Conservation (phyloP, 2,888 invertebrate genomes). For the Scotopteryx bipunctaria region DNA sequence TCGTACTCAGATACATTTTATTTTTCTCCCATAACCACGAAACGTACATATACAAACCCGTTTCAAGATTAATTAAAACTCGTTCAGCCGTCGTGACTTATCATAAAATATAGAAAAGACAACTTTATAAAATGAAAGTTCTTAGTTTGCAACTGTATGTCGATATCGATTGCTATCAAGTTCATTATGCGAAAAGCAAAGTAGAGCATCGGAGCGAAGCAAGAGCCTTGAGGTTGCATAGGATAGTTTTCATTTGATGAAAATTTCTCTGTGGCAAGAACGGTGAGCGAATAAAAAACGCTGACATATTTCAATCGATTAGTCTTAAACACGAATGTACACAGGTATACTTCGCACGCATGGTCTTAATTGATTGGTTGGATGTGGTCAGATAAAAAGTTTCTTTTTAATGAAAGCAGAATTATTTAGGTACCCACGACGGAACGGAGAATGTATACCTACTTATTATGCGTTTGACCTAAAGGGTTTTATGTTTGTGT, state of each 20-base stretch:
- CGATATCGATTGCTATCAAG: slow-evolving; percentile 11
- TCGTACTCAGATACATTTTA: too few species aligned
- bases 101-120: too few species aligned
- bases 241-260: slow-evolving; percentile 8
- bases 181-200: slow-evolving; percentile 19
- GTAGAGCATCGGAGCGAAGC: slow-evolving; percentile 11
- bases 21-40: too few species aligned
- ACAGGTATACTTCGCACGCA: not conserved
- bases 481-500: too few species aligned
- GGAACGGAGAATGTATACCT: too few species aligned
- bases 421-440: too few species aligned
- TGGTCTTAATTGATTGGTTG: not conserved
- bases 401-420: not conserved
- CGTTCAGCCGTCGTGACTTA: too few species aligned
- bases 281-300: not conserved
- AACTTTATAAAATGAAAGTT: not conserved
- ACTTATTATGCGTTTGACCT: too few species aligned
- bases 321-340: not conserved
- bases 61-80: too few species aligned
- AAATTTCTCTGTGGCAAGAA: slow-evolving; percentile 4
- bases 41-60: too few species aligned
- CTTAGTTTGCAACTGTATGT: not conserved
- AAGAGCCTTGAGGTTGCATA: not conserved
- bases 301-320: not conserved
- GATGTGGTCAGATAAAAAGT: not conserved